Conservation (phyloP, 2,113 vertebrate genomes). For the Lutjanus erythropterus region DNA sequence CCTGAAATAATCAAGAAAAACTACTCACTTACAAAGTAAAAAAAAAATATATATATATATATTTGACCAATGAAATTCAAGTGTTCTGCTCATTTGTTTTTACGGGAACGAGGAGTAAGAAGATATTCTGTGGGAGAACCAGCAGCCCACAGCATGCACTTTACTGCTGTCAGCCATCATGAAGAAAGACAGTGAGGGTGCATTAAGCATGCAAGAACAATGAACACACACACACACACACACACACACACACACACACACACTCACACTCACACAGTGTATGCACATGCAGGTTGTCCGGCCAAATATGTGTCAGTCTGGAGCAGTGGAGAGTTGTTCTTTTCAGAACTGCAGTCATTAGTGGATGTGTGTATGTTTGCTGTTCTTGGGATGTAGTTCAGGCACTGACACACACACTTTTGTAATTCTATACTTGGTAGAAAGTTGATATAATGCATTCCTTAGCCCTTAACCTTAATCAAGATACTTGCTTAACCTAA, state of each 20-base stretch:
- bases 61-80: not conserved
- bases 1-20: constrained; percentile 40
- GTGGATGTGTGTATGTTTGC: constrained; percentile 19
- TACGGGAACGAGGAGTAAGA: constrained; percentile 14
- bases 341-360: constrained; percentile 5
- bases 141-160: constrained; percentile 10
- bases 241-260: constrained; percentile 14
- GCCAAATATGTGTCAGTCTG: constrained; percentile 43
- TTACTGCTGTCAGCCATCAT: constrained; percentile 29
- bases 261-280: constrained; percentile 6
- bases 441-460: constrained; percentile 17
- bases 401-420: constrained; percentile 4
- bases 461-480: not conserved
- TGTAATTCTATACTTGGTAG: not conserved
- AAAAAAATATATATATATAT: not conserved
- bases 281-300: not conserved
- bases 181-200: not conserved
- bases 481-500: not conserved
- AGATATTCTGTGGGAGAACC: constrained; percentile 49
- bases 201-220: constrained; percentile 10
- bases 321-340: not conserved
- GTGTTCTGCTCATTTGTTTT: constrained; percentile 20
- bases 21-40: not conserved
- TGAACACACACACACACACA: constrained; percentile 14
- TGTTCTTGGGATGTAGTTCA: constrained; percentile 34